Evolutionary conservation across 2,113 vertebrate genomes (phyloP).

Genomic region (Notothenia rossii): DNA sequence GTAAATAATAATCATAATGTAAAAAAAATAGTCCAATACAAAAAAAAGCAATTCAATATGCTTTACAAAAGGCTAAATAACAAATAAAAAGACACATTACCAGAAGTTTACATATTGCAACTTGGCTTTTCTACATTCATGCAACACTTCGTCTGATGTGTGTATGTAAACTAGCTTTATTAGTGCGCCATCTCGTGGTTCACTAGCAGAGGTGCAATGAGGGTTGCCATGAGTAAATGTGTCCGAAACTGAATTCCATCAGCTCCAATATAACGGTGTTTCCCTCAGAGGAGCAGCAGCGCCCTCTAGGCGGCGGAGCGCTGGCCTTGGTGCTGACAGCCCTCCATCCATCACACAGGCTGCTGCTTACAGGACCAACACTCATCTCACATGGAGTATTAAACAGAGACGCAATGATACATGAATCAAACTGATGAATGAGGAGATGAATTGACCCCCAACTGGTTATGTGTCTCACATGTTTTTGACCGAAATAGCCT

Average conservation of each 20-base stretch:
- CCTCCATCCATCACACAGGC: too few species aligned
- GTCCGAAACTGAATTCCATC: background rate
- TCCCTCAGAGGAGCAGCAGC: conserved; percentile 1
- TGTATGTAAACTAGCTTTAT: background rate
- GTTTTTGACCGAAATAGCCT: too few species aligned
- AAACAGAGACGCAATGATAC: background rate
- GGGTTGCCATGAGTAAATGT: background rate
- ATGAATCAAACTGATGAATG: background rate
- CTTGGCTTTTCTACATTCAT: too few species aligned
- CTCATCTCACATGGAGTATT: background rate
- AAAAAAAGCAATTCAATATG: background rate
- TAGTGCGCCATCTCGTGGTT: conserved; percentile 54
- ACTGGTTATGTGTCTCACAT: background rate
- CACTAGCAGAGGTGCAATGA: background rate
- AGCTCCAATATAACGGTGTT: too few species aligned
- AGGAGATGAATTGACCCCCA: background rate
- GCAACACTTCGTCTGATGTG: background rate
- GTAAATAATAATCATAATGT: background rate
- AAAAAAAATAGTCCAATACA: too few species aligned
- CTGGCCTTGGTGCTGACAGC: conserved; percentile 69
- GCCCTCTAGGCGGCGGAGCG: conserved; percentile 44
- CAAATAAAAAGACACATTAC: background rate
- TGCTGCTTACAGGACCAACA: background rate
- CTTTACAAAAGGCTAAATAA: background rate
- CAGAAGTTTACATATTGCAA: background rate